phyloP scores from a whole-genome alignment of 2,888 invertebrate genomes.

The Platypus cylindrus region DNA sequence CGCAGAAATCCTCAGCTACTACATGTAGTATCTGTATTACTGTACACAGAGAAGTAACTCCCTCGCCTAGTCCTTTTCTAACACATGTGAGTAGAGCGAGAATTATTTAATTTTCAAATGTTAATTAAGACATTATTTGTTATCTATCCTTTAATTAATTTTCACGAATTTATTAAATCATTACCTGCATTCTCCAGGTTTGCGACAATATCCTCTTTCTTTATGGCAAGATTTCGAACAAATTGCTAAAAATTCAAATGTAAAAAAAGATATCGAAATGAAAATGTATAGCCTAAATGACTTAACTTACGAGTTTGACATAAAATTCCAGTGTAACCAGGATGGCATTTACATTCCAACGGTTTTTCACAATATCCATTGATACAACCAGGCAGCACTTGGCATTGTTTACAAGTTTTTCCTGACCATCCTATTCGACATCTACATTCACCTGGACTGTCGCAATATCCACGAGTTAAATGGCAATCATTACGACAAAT shows the following conservation, averaged over 20 bases:
- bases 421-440: slow-evolving; percentile 89
- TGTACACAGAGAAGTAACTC: no score
- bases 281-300: background rate
- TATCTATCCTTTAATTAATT: no score
- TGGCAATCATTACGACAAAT: slow-evolving; percentile 80
- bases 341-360: slow-evolving; percentile 78
- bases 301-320: slow-evolving; percentile 70
- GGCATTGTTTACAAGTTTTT: slow-evolving; percentile 71
- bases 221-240: slow-evolving; percentile 73
- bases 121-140: no score
- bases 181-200: slow-evolving; percentile 63
- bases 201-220: slow-evolving; percentile 73
- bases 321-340: slow-evolving; percentile 82
- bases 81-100: no score
- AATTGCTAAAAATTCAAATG: slow-evolving; percentile 53
- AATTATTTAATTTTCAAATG: no score
- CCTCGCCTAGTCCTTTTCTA: no score
- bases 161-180: no score
- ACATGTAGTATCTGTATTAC: no score
- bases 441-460: slow-evolving; percentile 73
- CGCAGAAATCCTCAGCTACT: no score
- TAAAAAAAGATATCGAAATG: no score
- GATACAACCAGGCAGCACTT: slow-evolving; percentile 79
- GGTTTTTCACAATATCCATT: slow-evolving; percentile 84
- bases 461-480: slow-evolving; percentile 73